Evolutionary conservation across 2,113 vertebrate genomes (phyloP).

Genomic region (Muntiacus muntjak): DNA sequence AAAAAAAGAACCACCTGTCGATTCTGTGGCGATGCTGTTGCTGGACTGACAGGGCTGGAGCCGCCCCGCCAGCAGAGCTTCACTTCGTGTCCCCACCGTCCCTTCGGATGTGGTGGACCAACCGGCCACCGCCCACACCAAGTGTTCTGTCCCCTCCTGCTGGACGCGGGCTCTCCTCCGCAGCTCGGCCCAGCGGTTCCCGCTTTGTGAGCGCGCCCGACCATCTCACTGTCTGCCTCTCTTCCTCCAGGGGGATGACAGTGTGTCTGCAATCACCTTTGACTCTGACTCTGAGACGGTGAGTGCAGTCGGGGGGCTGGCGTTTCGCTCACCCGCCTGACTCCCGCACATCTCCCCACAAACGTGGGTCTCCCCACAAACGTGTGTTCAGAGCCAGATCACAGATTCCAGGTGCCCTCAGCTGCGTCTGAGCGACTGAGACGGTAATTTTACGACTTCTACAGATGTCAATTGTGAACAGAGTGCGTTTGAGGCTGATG

Average conservation of each 20-base stretch:
- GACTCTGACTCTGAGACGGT: conserved; percentile 84
- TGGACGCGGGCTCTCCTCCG: not conserved
- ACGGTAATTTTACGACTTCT: not conserved
- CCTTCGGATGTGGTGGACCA: rapidly evolving
- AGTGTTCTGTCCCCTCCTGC: not conserved
- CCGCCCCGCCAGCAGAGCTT: rapidly evolving
- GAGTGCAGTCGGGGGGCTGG: conserved; percentile 5
- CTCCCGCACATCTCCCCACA: not conserved
- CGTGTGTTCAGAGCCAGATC: rapidly evolving
- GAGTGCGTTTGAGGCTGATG: not conserved
- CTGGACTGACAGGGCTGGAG: not conserved
- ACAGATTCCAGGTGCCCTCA: not conserved
- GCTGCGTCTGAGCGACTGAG: not conserved
- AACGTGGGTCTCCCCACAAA: not conserved
- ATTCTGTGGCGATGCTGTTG: rapidly evolving
- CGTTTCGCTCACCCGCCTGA: not conserved
- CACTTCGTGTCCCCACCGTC: not conserved
- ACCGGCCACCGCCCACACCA: rapidly evolving
- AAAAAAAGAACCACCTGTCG: rapidly evolving
- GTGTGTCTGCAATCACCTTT: conserved; percentile 81
- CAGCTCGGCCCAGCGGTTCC: rapidly evolving
- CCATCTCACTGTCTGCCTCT: not conserved
- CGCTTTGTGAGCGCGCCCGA: rapidly evolving
- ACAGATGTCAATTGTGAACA: not conserved
- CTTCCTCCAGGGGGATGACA: conserved; percentile 84